phyloP scores from a whole-genome alignment of 2,888 invertebrate genomes.

The Ypsolopha sequella region DNA sequence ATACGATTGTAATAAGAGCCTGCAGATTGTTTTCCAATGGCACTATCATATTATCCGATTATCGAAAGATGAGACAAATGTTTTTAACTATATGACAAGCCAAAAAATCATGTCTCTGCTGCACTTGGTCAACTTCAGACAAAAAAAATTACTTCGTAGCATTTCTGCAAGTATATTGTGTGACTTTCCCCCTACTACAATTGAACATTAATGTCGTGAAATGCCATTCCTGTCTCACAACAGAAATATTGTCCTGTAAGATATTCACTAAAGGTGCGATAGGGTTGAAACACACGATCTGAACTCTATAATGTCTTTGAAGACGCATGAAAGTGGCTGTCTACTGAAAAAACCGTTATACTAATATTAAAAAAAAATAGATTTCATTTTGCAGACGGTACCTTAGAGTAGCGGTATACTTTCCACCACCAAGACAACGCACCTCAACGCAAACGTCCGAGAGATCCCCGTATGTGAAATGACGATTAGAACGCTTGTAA shows the following conservation, averaged over 20 bases:
- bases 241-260: neutral
- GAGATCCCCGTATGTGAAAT: slow-evolving; percentile 62
- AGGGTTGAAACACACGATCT: neutral
- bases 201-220: too few species aligned
- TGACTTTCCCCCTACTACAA: too few species aligned
- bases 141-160: too few species aligned
- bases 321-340: neutral
- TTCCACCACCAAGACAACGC: slow-evolving; percentile 38
- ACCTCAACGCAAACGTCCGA: slow-evolving; percentile 35
- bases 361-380: neutral
- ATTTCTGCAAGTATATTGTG: too few species aligned
- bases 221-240: too few species aligned
- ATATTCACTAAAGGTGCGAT: neutral
- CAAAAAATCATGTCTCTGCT: too few species aligned
- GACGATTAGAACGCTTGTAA: slow-evolving; percentile 68
- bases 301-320: neutral
- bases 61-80: too few species aligned
- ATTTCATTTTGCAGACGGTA: slow-evolving; percentile 9
- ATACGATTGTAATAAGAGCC: too few species aligned
- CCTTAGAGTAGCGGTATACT: slow-evolving; percentile 19
- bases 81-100: too few species aligned
- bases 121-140: too few species aligned
- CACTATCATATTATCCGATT: too few species aligned
- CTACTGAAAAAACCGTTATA: neutral
- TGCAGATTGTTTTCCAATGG: too few species aligned